Evolutionary conservation across 2,888 invertebrate species (phyloP), one percentile per base, ranked within the genome.

Genomic region (Linnaemya tessellans): DNA sequence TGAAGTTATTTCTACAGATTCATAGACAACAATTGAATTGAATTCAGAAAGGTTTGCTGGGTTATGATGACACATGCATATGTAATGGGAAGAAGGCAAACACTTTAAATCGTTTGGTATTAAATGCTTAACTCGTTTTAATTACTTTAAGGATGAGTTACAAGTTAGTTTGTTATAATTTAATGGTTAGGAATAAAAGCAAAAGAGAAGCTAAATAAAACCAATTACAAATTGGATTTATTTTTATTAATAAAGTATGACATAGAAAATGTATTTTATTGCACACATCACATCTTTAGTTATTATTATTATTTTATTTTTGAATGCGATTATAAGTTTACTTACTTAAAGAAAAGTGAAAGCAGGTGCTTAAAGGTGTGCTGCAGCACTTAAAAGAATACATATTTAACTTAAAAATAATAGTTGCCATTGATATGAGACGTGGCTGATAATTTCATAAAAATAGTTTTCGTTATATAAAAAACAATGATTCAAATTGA

Each of bases 81-180:
- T 41, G 38, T 43, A 54, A 51, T n/a, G n/a, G 64, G 71, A 30
- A 38, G 15, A 54, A 46, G 46, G 71, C 54, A 73, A 84, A 49
- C 56, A 49, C 43, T 81, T 81, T 81, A 81, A 84, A 78, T 84
- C 73, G 81, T 73, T 78, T 25, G 78, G 68, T 35, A 73, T 81
- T 81, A 81, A 78, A 81, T 81, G 67, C 62, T 84, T 81, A 84
- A 49, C 67, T 73, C 62, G 62, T 62, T 84, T 84, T 81, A 84
- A 84, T 84, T 81, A 78, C 81, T 74, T 78, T 68, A 78, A 78
- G 84, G 73, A 73, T 84, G 67, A 46, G 22, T 68, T 78, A 41
- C 30, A 81, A 84, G 67, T 74, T 60, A 73, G 73, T 68, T 81
- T 78, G 60, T 62, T 60, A 25, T 73, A 73, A 54, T 71, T 74